Conservation (phyloP, 2,888 invertebrate species). For the Campoletis raptor region DNA sequence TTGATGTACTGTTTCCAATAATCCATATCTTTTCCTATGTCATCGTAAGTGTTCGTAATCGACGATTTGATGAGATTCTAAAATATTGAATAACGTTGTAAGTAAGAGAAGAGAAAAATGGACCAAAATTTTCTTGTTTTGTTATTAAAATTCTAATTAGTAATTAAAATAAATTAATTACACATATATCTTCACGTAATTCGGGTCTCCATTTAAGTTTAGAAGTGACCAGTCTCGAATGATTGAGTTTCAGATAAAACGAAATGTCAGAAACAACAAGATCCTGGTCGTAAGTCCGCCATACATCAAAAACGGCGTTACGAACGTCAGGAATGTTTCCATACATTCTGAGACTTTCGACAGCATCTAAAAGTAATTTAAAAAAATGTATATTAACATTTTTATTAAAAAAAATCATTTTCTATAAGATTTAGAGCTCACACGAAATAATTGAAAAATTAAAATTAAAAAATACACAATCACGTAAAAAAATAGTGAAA, state of each 20-base stretch:
- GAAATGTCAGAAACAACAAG: conserved; percentile 91
- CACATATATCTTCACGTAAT: conserved; percentile 88
- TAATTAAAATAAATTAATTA: conserved; percentile 74
- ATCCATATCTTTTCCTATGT: conserved; percentile 85
- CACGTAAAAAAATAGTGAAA: too few relatives aligned
- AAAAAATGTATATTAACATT: conserved; percentile 1
- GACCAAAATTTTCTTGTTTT: neutral
- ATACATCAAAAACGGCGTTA: conserved; percentile 91
- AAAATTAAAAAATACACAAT: too few relatives aligned
- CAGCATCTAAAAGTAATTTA: conserved; percentile 86
- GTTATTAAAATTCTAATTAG: neutral
- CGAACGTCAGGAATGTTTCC: conserved; percentile 92
- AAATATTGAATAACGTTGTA: conserved; percentile 35
- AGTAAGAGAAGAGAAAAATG: neutral
- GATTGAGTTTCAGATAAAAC: conserved; percentile 93
- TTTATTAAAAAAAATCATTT: neutral
- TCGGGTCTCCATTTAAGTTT: conserved; percentile 93
- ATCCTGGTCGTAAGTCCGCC: conserved; percentile 92
- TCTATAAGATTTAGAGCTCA: neutral
- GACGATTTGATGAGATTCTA: conserved; percentile 85
- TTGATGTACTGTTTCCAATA: conserved; percentile 89
- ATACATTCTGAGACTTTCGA: conserved; percentile 89
- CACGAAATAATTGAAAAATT: neutral
- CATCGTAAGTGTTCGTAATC: conserved; percentile 85
- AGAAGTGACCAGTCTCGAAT: conserved; percentile 92